Percentiles rank a stretch among this genome's conserved stretches.
Evolutionary conservation across 2,113 vertebrate genomes (phyloP).

Genomic region (Grallaria varia): DNA sequence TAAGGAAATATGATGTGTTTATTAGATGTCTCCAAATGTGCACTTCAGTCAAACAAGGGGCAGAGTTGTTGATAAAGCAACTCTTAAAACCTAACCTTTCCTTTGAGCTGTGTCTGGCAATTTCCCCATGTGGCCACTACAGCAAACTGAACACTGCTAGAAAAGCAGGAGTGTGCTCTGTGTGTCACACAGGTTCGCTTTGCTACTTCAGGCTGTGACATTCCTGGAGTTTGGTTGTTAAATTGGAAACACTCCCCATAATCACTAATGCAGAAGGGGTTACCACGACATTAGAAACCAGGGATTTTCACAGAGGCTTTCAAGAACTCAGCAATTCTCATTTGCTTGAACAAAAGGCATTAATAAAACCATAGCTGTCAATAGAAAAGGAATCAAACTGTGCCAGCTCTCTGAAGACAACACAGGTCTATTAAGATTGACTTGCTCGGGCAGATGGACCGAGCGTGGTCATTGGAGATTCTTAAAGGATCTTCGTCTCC

Average conservation of each 20-base stretch:
- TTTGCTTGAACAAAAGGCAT: slow-evolving; percentile 37
- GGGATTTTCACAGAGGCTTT: not conserved
- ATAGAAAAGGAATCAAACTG: slow-evolving; percentile 38
- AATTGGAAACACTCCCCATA: not conserved
- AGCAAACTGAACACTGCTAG: not conserved
- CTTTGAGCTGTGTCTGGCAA: not conserved
- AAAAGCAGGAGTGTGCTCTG: not conserved
- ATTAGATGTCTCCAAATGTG: not conserved
- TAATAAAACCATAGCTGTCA: not conserved
- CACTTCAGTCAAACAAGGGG: not conserved
- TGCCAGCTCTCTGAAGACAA: slow-evolving; percentile 13
- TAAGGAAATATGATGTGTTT: not conserved
- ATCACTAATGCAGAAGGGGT: not conserved
- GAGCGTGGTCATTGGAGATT: not conserved
- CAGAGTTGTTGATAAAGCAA: not conserved
- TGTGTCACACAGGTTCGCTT: not conserved
- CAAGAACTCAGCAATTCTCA: not conserved
- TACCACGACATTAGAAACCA: not conserved
- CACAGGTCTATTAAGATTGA: slow-evolving; percentile 19
- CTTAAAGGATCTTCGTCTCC: slow-evolving; percentile 29
- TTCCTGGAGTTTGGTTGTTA: not conserved
- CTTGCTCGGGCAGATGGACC: slow-evolving; percentile 16
- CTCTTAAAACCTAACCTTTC: not conserved
- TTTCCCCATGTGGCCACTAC: not conserved
- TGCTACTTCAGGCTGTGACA: not conserved